Evolutionary conservation across 2,888 invertebrate species (phyloP).

Genomic region (Cryptus armator): DNA sequence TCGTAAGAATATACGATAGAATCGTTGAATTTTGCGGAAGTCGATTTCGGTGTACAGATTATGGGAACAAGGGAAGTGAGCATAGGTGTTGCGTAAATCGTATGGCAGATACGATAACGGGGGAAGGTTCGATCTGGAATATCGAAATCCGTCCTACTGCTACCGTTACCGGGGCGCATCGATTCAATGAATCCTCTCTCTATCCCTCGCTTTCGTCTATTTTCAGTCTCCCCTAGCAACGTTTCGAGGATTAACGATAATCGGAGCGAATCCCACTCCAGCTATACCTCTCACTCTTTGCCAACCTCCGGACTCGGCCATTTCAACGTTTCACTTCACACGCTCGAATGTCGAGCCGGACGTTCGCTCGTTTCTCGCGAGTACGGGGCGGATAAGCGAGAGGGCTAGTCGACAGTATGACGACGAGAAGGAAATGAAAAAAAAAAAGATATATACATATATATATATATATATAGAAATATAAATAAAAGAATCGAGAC

Average conservation of each 20-base stretch:
- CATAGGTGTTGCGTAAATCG: background rate
- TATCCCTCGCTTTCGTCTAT: background rate
- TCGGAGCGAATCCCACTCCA: slow-evolving; percentile 43
- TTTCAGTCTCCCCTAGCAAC: slow-evolving; percentile 28
- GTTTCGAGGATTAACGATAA: slow-evolving; percentile 63
- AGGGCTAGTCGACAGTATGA: slow-evolving; percentile 15
- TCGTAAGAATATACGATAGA: too few relatives aligned
- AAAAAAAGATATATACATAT: background rate
- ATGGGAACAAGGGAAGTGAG: background rate
- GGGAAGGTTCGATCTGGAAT: background rate
- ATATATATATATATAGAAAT: slow-evolving; percentile 7
- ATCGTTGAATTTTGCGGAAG: background rate
- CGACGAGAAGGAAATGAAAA: slow-evolving; percentile 24
- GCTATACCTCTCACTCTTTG: slow-evolving; percentile 30
- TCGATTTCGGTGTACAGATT: background rate
- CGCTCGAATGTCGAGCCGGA: slow-evolving; percentile 47
- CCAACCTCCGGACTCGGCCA: slow-evolving; percentile 25
- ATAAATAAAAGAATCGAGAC: slow-evolving; percentile 33
- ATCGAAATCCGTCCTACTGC: background rate
- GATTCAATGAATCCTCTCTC: slow-evolving; percentile 38
- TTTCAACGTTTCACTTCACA: slow-evolving; percentile 61
- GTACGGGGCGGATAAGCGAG: slow-evolving; percentile 34
- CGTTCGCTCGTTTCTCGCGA: slow-evolving; percentile 50
- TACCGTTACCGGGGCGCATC: slow-evolving; percentile 26
- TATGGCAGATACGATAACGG: background rate